Base-by-base conservation (phyloP, 1,140 invertebrate species). In the Sarcophaga bullata region DNA sequence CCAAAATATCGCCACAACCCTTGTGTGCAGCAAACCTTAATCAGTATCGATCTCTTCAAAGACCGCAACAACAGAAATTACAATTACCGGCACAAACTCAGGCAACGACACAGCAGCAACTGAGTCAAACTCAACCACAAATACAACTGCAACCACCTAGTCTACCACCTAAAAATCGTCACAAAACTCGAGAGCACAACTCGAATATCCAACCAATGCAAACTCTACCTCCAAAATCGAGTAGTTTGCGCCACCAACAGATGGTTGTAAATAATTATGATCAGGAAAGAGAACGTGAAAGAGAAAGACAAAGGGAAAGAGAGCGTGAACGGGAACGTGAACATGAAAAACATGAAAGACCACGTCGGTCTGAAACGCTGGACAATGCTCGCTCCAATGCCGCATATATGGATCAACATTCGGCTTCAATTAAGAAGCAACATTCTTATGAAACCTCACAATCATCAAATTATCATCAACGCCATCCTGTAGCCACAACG, bases 111-210 rank as follows among this genome's bases (percentile, higher is more conserved):
- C 73, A 82, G 13, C 75, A 82, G n/a, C 83, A 84, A 46, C 78
- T 62, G 15, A 82, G 83, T 46, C 87, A 85, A 68, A 82, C 52
- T 19, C 80, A 81, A 80, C 62, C 48, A 17, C 81, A 83, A 50
- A 81, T 84, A 9, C 86, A 86, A 58, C 86, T 87, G 9, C 86
- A 89, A 37, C 89, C 89, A 5, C 89, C 89, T 1, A 84, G 87
- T 46, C 48, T 90, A 84, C 89, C 89, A 72, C 89, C 89, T 8
- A 90, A 90, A 80, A 90, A 90, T 84, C 85, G 89, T 13, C 88
- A 90, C 80, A 90, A 90, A 82, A 84, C 72, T 15, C 83, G 84
- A 17, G 87, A 86, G 58, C 84, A 83, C 19, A 86, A 82, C 83
- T 75, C 80, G 7, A 88, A 88, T 85, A 86, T 86, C 46, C 89